These are phyloP conservation scores for Drosophila sulfurigaster DNA, from an alignment of 1,140 invertebrate genomes.

Conservation along the genomic window DNA sequence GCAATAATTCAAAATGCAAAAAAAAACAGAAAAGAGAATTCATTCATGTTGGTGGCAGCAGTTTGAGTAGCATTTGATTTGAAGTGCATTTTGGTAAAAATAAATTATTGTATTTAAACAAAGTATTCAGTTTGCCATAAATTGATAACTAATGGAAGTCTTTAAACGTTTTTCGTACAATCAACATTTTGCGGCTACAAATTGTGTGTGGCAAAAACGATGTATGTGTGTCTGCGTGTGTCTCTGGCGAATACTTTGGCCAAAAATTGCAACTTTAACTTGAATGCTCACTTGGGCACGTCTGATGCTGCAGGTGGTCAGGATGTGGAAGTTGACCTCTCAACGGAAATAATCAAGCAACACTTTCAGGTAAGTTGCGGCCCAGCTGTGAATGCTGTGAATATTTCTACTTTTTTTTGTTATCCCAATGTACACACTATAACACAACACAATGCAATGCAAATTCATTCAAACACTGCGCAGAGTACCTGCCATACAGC, in stretches of 20 bases:
- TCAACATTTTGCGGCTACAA: slow-evolving; percentile 50
- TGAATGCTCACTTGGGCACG: slow-evolving; percentile 73
- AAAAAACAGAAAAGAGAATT: no score
- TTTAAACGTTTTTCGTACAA: slow-evolving; percentile 65
- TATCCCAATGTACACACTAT: slow-evolving; percentile 10
- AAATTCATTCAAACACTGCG: slow-evolving; percentile 34
- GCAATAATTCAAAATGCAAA: slow-evolving; percentile 12
- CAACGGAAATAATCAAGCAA: slow-evolving; percentile 85
- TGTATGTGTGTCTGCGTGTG: slow-evolving; percentile 11
- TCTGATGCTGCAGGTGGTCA: slow-evolving; percentile 81
- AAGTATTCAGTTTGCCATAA: slow-evolving; percentile 16
- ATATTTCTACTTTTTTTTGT: slow-evolving; percentile 49
- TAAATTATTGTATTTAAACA: slow-evolving; percentile 12
- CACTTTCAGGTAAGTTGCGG: slow-evolving; percentile 83
- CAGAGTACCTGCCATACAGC: slow-evolving; percentile 92
- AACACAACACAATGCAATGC: slow-evolving; percentile 8
- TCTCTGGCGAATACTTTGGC: slow-evolving; percentile 31
- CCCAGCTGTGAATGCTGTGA: slow-evolving; percentile 26
- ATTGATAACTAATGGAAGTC: slow-evolving; percentile 73
- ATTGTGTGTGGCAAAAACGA: slow-evolving; percentile 42
- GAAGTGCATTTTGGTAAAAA: slow-evolving; percentile 4
- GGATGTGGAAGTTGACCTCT: slow-evolving; percentile 84
- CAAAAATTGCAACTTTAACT: slow-evolving; percentile 50
- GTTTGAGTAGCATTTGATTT: slow-evolving; percentile 14
- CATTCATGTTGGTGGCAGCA: slow-evolving; percentile 38